Evolutionary conservation across 1,140 invertebrate genomes (phyloP).

Genomic region (Ephestia elutella): DNA sequence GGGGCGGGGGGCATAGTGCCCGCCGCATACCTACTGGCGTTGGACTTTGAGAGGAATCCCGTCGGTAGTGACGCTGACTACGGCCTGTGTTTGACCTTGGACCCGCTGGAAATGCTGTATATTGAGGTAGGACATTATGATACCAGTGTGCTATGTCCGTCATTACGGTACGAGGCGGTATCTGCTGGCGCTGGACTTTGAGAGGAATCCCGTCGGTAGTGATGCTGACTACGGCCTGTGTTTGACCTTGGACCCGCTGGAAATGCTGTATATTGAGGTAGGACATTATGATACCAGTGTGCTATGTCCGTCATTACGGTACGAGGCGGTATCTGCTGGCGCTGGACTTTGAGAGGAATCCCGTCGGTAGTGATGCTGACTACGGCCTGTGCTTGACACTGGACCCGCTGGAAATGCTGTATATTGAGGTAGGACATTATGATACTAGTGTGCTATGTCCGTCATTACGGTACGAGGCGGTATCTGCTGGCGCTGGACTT

Average conservation of each 20-base stretch:
- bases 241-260: constrained; percentile 82
- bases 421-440: constrained; percentile 80
- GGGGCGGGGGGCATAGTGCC: constrained; percentile 71
- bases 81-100: constrained; percentile 79
- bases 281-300: constrained; percentile 13
- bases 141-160: too few species aligned
- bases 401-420: constrained; percentile 85
- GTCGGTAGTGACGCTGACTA: constrained; percentile 81
- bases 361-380: constrained; percentile 79
- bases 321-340: constrained; percentile 86
- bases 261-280: constrained; percentile 88
- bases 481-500: constrained; percentile 86
- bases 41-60: constrained; percentile 86
- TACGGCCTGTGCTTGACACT: constrained; percentile 80
- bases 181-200: constrained; percentile 84
- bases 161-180: too few species aligned
- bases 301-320: too few species aligned
- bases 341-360: constrained; percentile 85
- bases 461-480: too few species aligned
- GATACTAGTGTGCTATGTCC: too few species aligned
- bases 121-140: constrained; percentile 78
- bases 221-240: constrained; percentile 82
- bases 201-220: constrained; percentile 80
- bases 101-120: constrained; percentile 86
- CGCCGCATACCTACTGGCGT: constrained; percentile 80